A percentile compares a stretch with the other conserved stretches of the same genome.
Conservation (phyloP, 1,140 invertebrate species). For the Sarcophaga peregrina region DNA sequence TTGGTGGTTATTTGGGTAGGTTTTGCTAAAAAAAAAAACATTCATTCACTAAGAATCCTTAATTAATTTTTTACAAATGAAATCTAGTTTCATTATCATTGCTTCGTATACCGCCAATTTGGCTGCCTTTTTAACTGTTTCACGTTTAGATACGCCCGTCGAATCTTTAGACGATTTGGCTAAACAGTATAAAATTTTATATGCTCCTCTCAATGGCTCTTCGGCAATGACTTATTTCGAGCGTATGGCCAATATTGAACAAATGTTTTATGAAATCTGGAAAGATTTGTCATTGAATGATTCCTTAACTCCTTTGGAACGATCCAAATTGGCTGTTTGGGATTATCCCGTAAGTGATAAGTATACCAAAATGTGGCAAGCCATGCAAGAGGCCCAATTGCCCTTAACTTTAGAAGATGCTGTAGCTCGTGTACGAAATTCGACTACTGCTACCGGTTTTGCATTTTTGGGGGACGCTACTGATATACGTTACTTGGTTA, state of each 20-base stretch:
- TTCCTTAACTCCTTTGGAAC: conserved; percentile 85
- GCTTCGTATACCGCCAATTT: conserved; percentile 98
- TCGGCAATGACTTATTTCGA: conserved; percentile 93
- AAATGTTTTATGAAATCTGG: conserved; percentile 96
- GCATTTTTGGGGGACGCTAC: conserved; percentile 96
- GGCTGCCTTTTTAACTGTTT: conserved; percentile 94
- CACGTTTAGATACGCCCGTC: conserved; percentile 89
- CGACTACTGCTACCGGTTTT: conserved; percentile 81
- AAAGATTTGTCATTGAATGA: conserved; percentile 97
- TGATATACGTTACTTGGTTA: conserved; percentile 84
- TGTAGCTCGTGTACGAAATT: conserved; percentile 79
- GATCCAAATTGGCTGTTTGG: conserved; percentile 96
- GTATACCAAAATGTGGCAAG: conserved; percentile 98
- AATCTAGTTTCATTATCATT: conserved; percentile 87
- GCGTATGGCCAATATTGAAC: conserved; percentile 95
- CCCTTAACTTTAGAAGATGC: conserved; percentile 83
- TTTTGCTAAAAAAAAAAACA: neutral
- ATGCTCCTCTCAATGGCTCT: conserved; percentile 83
- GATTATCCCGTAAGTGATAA: conserved; percentile 98
- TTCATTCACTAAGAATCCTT: neutral
- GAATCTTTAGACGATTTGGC: conserved; percentile 92
- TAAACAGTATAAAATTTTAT: conserved; percentile 95
- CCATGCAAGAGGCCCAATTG: conserved; percentile 90
- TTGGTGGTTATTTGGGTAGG: conserved; percentile 94
- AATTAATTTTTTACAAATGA: neutral